These are phyloP conservation scores for Branchellion lobata DNA, from an alignment of 2,888 invertebrate genomes.

Conservation along the genomic window DNA sequence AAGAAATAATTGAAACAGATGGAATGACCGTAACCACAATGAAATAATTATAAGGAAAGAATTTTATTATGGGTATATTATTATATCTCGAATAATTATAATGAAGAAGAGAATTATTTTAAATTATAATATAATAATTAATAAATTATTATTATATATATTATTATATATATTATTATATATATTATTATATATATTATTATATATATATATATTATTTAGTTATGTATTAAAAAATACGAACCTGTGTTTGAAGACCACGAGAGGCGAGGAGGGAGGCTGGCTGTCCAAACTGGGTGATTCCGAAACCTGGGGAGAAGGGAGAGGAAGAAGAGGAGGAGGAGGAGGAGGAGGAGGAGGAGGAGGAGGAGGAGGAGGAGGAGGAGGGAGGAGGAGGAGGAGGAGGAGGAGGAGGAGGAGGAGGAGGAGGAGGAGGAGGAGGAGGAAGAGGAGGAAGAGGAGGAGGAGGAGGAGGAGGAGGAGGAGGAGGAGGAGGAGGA, in stretches of 20 bases:
- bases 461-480: neutral
- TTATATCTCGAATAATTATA: too few species aligned
- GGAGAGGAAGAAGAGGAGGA: neutral
- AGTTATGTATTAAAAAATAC: too few species aligned
- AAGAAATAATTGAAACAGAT: too few species aligned
- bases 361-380: neutral
- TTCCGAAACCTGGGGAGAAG: conserved; percentile 16
- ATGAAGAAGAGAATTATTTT: too few species aligned
- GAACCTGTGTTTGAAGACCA: conserved; percentile 9
- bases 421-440: neutral
- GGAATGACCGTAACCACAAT: too few species aligned
- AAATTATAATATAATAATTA: too few species aligned
- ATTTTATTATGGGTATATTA: too few species aligned
- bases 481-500: neutral
- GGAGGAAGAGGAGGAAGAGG: neutral
- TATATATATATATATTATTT: too few species aligned
- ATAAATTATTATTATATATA: too few species aligned
- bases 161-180: too few species aligned
- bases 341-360: neutral
- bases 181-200: too few species aligned
- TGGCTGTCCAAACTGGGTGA: conserved; percentile 38
- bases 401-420: neutral
- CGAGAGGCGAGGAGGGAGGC: conserved; percentile 26
- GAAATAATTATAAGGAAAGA: too few species aligned
- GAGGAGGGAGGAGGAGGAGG: neutral